phyloP scores from a whole-genome alignment of 1,140 invertebrate genomes.

The Eupristina koningsbergeri region DNA sequence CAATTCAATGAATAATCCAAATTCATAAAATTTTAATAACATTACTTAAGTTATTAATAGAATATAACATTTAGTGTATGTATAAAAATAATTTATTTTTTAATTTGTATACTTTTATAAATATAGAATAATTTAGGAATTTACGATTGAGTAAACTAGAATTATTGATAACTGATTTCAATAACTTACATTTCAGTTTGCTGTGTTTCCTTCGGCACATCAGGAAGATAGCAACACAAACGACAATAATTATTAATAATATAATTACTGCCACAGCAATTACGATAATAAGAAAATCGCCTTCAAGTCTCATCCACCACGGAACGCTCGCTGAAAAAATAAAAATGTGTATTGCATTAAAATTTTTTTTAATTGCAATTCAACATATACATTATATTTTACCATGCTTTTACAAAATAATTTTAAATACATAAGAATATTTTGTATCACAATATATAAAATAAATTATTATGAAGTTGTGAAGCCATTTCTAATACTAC shows the following conservation, averaged over 20 bases:
- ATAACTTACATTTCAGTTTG: constrained; percentile 89
- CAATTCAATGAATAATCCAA: too few relatives aligned
- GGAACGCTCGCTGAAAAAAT: constrained; percentile 76
- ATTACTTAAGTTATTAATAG: too few relatives aligned
- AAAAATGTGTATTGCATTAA: not conserved
- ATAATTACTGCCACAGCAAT: constrained; percentile 83
- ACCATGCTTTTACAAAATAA: too few relatives aligned
- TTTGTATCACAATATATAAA: too few relatives aligned
- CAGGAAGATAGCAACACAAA: constrained; percentile 87
- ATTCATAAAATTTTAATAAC: too few relatives aligned
- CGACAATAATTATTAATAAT: constrained; percentile 84
- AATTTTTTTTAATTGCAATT: too few relatives aligned
- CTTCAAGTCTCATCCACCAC: constrained; percentile 84
- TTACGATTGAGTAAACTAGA: not conserved
- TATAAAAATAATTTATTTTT: too few relatives aligned
- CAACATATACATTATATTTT: too few relatives aligned
- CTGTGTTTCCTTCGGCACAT: constrained; percentile 85
- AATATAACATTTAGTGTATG: too few relatives aligned
- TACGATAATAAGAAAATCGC: constrained; percentile 84
- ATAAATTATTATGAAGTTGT: too few relatives aligned
- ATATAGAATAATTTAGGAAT: not conserved
- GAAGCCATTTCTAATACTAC: too few relatives aligned
- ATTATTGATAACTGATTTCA: not conserved
- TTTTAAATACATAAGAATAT: too few relatives aligned
- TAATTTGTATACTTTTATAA: not conserved